Base-by-base conservation (phyloP, 2,888 invertebrate genomes). In the Tachina lurida region DNA sequence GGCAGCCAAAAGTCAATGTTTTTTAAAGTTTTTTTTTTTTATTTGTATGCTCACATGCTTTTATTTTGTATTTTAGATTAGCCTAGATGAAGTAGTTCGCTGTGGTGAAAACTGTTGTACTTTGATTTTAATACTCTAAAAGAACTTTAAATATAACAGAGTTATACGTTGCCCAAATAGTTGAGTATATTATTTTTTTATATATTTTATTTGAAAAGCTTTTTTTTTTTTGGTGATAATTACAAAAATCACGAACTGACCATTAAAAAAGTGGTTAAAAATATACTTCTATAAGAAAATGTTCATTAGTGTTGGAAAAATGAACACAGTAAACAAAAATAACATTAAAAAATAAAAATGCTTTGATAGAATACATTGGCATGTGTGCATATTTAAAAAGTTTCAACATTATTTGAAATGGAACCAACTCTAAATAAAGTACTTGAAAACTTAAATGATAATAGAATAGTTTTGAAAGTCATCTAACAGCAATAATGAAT, bases 191-290 rank as follows among this genome's bases (percentile, higher is more conserved):
- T 67, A 67, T 39, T 80, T 79, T 41, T 31, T 47, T 73, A 31
- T 73, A 31, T 31, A 31, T 7, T 31, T 7, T 31, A 31, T 74
- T 41, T 49, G 22, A 47, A 47, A 43, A 17, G 3, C 47, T 13
- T 19, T 58, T 74, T 86, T 75, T 82, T 81, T 86, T n/a, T n/a
- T n/a, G n/a, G 3, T 75, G 88, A 89, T 91, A 91, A 91, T 91
- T 91, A 91, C 91, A 88, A 85, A 88, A 87, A 90, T 89, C 91
- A 91, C 91, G 91, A 90, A 87, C 80, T 70, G 81, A 65, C 84
- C 85, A 88, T 88, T 88, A 90, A 87, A 86, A 15, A 43, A 41
- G 54, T 68, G 19, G 22, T 76, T 49, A 68, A 62, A 73, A 54
- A 76, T 31, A 17, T 45, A n/a, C 1, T 62, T 63, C 17, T 31